Conservation (phyloP, 2,888 invertebrate species). For the Melangyna quadrimaculata region DNA sequence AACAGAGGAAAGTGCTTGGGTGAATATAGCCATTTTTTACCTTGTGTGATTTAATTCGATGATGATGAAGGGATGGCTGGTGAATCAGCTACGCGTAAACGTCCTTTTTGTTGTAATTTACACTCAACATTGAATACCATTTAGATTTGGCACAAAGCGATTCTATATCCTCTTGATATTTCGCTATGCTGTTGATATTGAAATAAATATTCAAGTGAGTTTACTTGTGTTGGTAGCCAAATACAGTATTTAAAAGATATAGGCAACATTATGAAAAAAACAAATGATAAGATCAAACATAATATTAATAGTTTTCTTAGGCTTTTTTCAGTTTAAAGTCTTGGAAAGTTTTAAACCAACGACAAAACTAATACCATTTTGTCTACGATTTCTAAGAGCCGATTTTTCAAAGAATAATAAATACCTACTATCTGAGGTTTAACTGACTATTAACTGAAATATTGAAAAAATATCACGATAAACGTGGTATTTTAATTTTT, state of each 20-base stretch:
- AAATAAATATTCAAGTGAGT: constrained; percentile 41
- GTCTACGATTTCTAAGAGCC: too few relatives aligned
- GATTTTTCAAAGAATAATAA: too few relatives aligned
- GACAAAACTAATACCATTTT: too few relatives aligned
- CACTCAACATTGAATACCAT: constrained; percentile 42
- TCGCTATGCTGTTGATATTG: constrained; percentile 26
- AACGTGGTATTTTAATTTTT: too few relatives aligned
- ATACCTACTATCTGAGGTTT: too few relatives aligned
- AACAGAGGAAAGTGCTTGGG: background rate
- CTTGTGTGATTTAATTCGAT: constrained; percentile 36
- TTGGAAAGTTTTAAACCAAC: too few relatives aligned
- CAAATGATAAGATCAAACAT: too few relatives aligned
- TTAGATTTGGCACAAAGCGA: constrained; percentile 54
- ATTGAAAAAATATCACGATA: too few relatives aligned
- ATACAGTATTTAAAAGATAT: background rate
- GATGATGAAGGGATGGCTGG: constrained; percentile 5
- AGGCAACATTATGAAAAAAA: background rate
- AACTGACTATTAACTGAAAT: too few relatives aligned
- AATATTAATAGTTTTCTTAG: too few relatives aligned
- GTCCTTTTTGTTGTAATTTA: constrained; percentile 26
- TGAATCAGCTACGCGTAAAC: constrained; percentile 4
- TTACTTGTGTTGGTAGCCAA: background rate
- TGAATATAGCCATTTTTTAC: constrained; percentile 25
- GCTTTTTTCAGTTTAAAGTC: too few relatives aligned
- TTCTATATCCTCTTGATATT: constrained; percentile 2